Base-by-base conservation (phyloP, 2,797 vertebrate species). In the Basileuterus tristriatus region DNA sequence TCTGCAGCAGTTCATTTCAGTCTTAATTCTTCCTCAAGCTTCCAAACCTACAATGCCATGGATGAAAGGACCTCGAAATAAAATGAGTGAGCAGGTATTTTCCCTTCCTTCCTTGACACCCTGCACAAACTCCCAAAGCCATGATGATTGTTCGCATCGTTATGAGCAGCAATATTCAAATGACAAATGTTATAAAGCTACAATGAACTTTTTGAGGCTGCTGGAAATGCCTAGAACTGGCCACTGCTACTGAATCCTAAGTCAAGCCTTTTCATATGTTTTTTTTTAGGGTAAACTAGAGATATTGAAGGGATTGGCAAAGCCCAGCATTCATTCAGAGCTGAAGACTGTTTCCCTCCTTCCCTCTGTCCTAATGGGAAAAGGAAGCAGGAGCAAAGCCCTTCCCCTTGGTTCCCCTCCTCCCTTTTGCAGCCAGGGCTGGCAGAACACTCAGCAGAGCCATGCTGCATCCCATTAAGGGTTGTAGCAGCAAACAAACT, bases 381-480 rank as follows among this genome's bases (percentile, higher is more conserved):
- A 82, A 67, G 15, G 55, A 82, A 86, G 39, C 30, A 43, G 58
- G 43, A 84, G 29, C 44, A 90, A 87, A 89, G 80, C 44, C 52
- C 47, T 95, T 34, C 37, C 60, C 46, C 47, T 78, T 43, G 43
- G 64, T 65, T 70, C 22, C 47, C 78, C 82, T 77, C 93, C 95
- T 91, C 77, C 89, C 56, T 41, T 58, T 36, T 12, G 71, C 59
- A 69, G 62, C 18, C 67, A 41, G 43, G 43, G 49, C 78, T 83
- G 83, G 86, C 53, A 22, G 93, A 77, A 83, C 90, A 93, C 20
- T 7, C 93, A 90, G 86, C 70, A 41, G 75, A 60, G 75, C 56
- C 81, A 74, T 96, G 78, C 86, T 89, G 34, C 80, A 23, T 62
- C 83, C 92, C 83, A 89, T 89, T 92, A 91, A 68, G 81, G 68